Base-by-base conservation (phyloP, 37 sponge, comb jelly and placozoan genomes). In the Eunapius fragilis region DNA sequence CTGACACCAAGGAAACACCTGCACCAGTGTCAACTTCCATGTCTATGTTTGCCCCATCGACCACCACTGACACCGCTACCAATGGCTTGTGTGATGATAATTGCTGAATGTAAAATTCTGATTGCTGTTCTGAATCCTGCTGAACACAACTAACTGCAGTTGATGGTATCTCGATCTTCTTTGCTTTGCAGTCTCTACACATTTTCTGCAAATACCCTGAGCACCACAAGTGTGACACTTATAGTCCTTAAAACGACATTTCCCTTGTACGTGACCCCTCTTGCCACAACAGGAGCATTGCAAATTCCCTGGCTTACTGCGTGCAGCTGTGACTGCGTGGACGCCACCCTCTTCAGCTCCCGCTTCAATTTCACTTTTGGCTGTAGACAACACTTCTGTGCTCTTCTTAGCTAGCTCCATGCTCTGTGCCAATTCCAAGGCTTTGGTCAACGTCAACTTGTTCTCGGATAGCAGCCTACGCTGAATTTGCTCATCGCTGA, bases 191-290 rank as follows among this genome's bases (percentile, higher is more conserved):
- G 82, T 80, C 67, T 32, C 76, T 49, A 33, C 83, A 82, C 25
- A 81, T 83, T n/a, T 24, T 12, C 32, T 37, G 35, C 47, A 84
- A 50, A 38, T 89, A 19, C 90, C 90, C 28, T 49, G 38, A 81
- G 84, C 84, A n/a, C 80, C 69, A 80, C 90, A 89, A 6, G 69
- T 72, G 45, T 75, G 81, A 69, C 80, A 89, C n/a, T 31, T 35
- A 31, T 69, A 14, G 35, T 71, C 84, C 49, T 84, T 80, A 81
- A 84, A 84, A 23, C 38, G 23, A 76, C 81, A 89, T 33, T 84
- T 48, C 25, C 32, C 30, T 13, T 69, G 81, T 26, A 26, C 31
- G 33, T 84, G 79, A 67, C 76, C 75, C 80, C 48, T 19, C 27
- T 78, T 83, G n/a, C 80, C 79, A 78, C 78, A 83, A 13, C 74